Evolutionary conservation across 2,888 invertebrate genomes (phyloP).

Genomic region (Rhagium mordax): DNA sequence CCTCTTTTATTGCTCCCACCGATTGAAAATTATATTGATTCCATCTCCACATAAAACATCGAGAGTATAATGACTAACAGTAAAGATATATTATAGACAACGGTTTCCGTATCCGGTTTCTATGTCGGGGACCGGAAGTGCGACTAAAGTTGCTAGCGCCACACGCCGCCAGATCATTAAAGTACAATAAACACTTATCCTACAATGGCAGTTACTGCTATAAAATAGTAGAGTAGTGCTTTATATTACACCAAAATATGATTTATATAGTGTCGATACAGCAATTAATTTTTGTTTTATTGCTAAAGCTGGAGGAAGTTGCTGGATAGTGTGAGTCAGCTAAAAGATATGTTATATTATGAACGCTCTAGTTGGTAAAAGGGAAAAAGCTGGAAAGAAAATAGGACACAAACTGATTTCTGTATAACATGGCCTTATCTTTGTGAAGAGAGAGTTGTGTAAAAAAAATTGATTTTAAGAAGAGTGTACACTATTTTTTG

Average conservation of each 20-base stretch:
- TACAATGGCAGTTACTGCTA: slow-evolving; percentile 63
- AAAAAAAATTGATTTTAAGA: no score
- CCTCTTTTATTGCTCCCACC: slow-evolving; percentile 9
- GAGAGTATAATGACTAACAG: slow-evolving; percentile 10
- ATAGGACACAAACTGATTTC: background rate
- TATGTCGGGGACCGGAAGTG: slow-evolving; percentile 61
- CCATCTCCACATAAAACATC: slow-evolving; percentile 13
- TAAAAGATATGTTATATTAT: slow-evolving; percentile 22
- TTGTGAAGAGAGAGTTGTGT: background rate
- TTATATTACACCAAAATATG: slow-evolving; percentile 49
- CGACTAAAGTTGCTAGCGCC: slow-evolving; percentile 60
- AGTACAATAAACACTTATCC: slow-evolving; percentile 66
- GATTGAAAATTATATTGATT: slow-evolving; percentile 17
- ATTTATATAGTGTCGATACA: slow-evolving; percentile 50
- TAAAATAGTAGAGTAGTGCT: slow-evolving; percentile 56
- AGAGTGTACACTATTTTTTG: no score
- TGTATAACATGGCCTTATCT: background rate
- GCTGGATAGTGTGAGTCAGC: slow-evolving; percentile 37
- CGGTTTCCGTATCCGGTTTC: slow-evolving; percentile 63
- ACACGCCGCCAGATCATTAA: slow-evolving; percentile 64
- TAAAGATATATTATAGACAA: slow-evolving; percentile 49
- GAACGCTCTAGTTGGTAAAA: background rate
- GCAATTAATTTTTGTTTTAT: slow-evolving; percentile 52
- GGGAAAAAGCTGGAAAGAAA: background rate
- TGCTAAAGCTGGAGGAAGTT: slow-evolving; percentile 30